Evolutionary conservation across 1,140 invertebrate species (phyloP), one percentile per base, ranked within the genome.

Genomic region (Eubasilissa regina): DNA sequence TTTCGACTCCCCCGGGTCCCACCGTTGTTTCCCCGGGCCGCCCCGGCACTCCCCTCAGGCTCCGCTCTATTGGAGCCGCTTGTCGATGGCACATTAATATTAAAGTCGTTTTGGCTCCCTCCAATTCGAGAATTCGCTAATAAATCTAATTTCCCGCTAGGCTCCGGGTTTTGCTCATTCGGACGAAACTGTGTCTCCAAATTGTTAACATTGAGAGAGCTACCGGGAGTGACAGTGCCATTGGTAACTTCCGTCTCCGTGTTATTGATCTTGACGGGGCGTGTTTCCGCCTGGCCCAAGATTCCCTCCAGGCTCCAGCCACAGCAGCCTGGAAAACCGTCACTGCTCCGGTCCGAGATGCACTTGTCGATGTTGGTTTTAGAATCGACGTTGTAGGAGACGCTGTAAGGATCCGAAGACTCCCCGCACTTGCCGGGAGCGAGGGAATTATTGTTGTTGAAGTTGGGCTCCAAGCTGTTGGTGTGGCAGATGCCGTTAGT

Each of bases 71-170:
- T 64, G 25, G 13, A 64, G 25, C 47, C 45, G 48, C 70, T 79
- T 17, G 70, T 64, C 8, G 78, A 75, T 64, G 78, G 78, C 25
- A 76, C 79, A 60, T 76, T 76, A 35, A 80, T 80, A 72, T 80
- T 80, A 58, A 76, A 80, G 75, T 80, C 68, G 58, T 78, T 78
- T n/a, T 47, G 19, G 44, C n/a, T 64, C 25, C 12, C 58, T 21
- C 13, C 35, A 13, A 25, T 73, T 44, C 53, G n/a, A 7, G 48
- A 4, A n/a, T 51, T 53, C n/a, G 53, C 68, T 11, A 17, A 19
- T 11, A 19, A 15, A 21, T 60, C 56, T 12, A 15, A 53, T 43
- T 55, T 73, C 4, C 68, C n/a, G 19, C 48, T 43, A 4, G n/a
- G 15, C n/a, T 77, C 58, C 25, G 25, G 25, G 25, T 3, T 35